Conservation (phyloP, 2,113 vertebrate species). For the Furnarius figulus region DNA sequence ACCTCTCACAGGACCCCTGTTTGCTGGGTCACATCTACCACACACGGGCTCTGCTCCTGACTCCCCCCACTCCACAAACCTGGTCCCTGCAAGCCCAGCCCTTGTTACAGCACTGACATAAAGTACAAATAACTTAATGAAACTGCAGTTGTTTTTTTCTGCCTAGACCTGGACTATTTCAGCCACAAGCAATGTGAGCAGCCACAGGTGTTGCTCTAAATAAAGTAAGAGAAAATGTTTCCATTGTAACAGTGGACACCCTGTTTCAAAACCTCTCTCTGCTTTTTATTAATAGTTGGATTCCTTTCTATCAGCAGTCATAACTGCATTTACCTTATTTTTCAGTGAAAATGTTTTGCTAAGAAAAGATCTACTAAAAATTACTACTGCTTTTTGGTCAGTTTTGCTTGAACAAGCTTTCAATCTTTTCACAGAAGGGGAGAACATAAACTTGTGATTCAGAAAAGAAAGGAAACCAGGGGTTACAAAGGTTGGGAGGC, state of each 20-base stretch:
- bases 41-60: not conserved
- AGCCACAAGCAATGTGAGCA: slow-evolving; percentile 77
- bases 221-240: slow-evolving; percentile 84
- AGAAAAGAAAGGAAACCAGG: slow-evolving; percentile 84
- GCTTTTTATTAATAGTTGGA: slow-evolving; percentile 85
- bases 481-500: slow-evolving; percentile 86
- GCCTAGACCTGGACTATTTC: slow-evolving; percentile 80
- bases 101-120: not conserved
- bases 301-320: slow-evolving; percentile 83
- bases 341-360: slow-evolving; percentile 81
- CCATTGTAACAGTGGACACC: slow-evolving; percentile 81
- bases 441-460: slow-evolving; percentile 83
- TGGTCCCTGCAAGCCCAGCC: not conserved
- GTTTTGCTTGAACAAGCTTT: slow-evolving; percentile 79
- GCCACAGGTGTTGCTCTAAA: slow-evolving; percentile 84
- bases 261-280: slow-evolving; percentile 81
- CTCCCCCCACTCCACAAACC: not conserved
- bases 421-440: slow-evolving; percentile 83
- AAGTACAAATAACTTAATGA: slow-evolving; percentile 78
- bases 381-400: slow-evolving; percentile 77
- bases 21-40: not conserved
- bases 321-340: slow-evolving; percentile 76
- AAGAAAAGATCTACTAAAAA: slow-evolving; percentile 82
- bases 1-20: not conserved
- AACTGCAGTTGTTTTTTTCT: slow-evolving; percentile 67